Evolutionary conservation across 2,113 vertebrate genomes (phyloP).

Genomic region (Atherinomorus stipes): DNA sequence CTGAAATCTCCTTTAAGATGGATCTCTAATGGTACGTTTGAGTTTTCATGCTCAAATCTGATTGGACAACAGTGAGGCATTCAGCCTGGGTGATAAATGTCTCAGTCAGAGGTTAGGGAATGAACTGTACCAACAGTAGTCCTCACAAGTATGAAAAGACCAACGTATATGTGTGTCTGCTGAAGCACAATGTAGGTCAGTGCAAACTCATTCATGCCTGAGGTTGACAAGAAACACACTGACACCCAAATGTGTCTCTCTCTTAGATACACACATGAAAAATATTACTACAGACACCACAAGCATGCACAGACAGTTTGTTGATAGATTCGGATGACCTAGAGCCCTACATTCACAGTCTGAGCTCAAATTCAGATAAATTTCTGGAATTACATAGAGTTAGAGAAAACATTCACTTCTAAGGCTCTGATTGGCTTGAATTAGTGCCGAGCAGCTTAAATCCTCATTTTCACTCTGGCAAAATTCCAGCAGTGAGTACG

Average conservation of each 20-base stretch:
- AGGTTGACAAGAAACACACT: slow-evolving; percentile 66
- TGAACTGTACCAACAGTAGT: neutral
- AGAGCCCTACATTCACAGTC: slow-evolving; percentile 23
- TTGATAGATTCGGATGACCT: slow-evolving; percentile 22
- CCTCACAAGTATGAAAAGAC: neutral
- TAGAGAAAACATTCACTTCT: neutral
- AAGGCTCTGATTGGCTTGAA: neutral
- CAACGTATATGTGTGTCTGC: slow-evolving; percentile 29
- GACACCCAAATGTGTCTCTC: slow-evolving; percentile 41
- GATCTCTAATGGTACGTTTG: neutral
- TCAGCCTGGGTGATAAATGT: neutral
- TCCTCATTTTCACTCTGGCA: neutral
- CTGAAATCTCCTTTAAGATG: neutral
- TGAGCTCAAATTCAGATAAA: neutral
- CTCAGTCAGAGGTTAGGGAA: neutral
- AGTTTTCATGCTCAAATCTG: neutral
- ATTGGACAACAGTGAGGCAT: neutral
- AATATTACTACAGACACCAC: slow-evolving; percentile 10
- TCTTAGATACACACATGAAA: neutral
- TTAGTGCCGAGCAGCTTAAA: neutral
- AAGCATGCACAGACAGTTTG: slow-evolving; percentile 5
- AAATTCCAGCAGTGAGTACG: neutral
- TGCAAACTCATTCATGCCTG: slow-evolving; percentile 66
- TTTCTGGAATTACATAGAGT: slow-evolving; percentile 1
- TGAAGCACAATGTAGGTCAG: slow-evolving; percentile 70